These are phyloP conservation scores for Tachuris rubrigastra DNA, from an alignment of 2,113 vertebrate species.

Conservation along the genomic window DNA sequence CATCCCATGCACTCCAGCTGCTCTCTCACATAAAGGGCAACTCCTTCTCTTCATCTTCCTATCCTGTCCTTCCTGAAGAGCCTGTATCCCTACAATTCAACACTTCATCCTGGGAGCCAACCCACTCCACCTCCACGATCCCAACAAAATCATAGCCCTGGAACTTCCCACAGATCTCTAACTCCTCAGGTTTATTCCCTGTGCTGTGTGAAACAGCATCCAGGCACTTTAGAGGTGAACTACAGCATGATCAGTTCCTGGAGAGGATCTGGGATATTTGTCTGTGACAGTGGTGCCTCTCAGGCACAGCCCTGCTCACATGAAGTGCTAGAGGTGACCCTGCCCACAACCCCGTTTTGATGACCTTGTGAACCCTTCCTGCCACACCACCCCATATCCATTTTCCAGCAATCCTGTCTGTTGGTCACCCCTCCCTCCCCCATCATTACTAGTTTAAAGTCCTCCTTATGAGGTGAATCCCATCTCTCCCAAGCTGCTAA, in stretches of 20 bases:
- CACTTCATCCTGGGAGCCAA: not conserved
- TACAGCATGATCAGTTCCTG: not conserved
- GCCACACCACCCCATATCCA: fast-evolving
- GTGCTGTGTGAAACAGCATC: too few species aligned
- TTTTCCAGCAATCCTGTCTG: not conserved
- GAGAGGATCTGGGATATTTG: not conserved
- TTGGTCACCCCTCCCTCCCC: not conserved
- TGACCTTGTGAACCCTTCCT: not conserved
- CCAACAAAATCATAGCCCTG: not conserved
- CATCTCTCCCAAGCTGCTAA: not conserved
- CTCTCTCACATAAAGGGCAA: not conserved
- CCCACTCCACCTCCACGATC: not conserved
- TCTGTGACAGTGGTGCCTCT: not conserved
- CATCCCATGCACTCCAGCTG: not conserved
- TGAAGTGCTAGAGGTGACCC: not conserved
- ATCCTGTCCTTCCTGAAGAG: not conserved
- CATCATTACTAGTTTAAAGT: not conserved
- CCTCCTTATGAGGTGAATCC: not conserved
- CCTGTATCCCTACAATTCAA: not conserved
- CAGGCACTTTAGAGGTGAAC: not conserved
- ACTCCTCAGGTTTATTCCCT: not conserved
- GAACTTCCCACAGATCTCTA: not conserved
- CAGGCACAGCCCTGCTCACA: not conserved
- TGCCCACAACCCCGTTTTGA: not conserved
- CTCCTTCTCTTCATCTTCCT: not conserved